phyloP scores from a whole-genome alignment of 2,113 vertebrate genomes.

The Ranitomeya variabilis region DNA sequence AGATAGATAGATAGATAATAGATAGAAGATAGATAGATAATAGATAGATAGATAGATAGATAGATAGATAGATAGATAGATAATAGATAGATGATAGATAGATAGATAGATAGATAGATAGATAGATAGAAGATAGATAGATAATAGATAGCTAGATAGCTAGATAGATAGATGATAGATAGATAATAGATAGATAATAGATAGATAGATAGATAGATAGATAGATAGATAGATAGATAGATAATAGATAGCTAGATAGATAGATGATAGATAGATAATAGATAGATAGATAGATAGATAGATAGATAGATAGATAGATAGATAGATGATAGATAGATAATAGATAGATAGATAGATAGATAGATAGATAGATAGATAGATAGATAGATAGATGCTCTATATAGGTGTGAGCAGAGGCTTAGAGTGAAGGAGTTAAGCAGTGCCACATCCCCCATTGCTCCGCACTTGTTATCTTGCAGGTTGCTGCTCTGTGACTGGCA shows the following conservation, averaged over 20 bases:
- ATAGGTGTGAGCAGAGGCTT: neutral
- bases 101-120: neutral
- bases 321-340: neutral
- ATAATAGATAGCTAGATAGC: conserved; percentile 29
- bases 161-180: conserved; percentile 26
- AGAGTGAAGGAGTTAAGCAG: neutral
- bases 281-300: conserved; percentile 25
- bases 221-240: neutral
- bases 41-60: conserved; percentile 24
- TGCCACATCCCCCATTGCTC: neutral
- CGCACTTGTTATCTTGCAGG: neutral
- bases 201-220: neutral
- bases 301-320: conserved; percentile 7
- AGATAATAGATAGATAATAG: conserved; percentile 1
- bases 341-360: neutral
- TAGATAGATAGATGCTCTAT: neutral
- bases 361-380: neutral
- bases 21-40: neutral
- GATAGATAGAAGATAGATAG: conserved; percentile 6
- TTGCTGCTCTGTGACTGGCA: conserved; percentile 41
- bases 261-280: conserved; percentile 7
- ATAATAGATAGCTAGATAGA: neutral
- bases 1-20: neutral
- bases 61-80: conserved; percentile 9
- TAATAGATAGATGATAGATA: neutral